Base-by-base conservation (phyloP, 2,888 invertebrate species). In the Drosophila nigricruria region DNA sequence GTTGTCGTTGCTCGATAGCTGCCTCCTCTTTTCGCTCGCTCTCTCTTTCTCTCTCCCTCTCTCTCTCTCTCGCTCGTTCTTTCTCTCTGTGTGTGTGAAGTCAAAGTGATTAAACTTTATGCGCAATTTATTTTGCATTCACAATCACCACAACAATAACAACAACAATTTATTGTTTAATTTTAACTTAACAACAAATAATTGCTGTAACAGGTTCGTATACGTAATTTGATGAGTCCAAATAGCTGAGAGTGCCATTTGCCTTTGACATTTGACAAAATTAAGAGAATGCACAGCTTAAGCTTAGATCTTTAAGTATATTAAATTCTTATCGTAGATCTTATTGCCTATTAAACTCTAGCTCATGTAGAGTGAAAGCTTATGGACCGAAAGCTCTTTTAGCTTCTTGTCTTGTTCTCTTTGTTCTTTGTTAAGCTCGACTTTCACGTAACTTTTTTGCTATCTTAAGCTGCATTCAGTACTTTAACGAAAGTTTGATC, bases 61-160 rank as follows among this genome's bases (percentile, higher is more conserved):
- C 14, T 23, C 73, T 42, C 34, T 30, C 30, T 2, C 63, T 45
- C 27, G 14, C 2, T 9, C 25, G n/a, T 34, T 62, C 36, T 36
- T 36, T 58, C 57, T 38, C 32, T 34, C 6, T 43, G 56, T 54
- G 30, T 38, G 70, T 74, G 73, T 72, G 77, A 73, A 90, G 89
- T 88, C 88, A 84, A 91, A 88, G 91, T 91, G 92, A 92, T 91
- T 91, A 91, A 91, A 91, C 85, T 90, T 91, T 90, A 85, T 91
- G 92, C 92, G 90, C 91, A 91, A 88, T 91, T 91, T 90, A 91
- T 91, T 91, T 90, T 85, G 90, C 84, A 91, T 90, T 88, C 72
- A 73, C 85, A 91, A 88, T 89, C 86, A 74, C 59, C 63, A 74
- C 64, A 77, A 67, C 75, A 77, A 53, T 43, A 77, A 45, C 66